Evolutionary conservation across 2,797 vertebrate genomes (phyloP), one percentile per base, ranked within the genome.

Genomic region (Liparis tanakae): DNA sequence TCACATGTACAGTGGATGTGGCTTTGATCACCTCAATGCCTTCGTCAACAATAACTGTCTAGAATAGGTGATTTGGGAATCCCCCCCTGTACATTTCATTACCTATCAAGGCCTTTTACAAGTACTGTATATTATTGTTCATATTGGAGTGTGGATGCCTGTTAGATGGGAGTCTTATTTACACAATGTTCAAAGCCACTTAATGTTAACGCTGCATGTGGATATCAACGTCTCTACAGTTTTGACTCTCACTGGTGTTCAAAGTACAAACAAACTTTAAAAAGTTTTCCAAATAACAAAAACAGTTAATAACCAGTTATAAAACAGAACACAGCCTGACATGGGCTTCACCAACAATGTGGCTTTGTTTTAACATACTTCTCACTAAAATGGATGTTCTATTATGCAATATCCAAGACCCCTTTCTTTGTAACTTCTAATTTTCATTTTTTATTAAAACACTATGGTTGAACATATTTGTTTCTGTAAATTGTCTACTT

Each of bases 1-100:
- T 90, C 83, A 89, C 84, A 72, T 88, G 81, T 87, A 85, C 85
- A 89, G 85, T 79, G 75, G 80, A 88, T 80, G 87, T 91, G 91
- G 89, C 89, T 93, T 91, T 90, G 90, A 90, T 91, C 91, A 92
- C 93, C 92, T 94, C 93, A 92, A 94, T 94, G 93, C 93, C 93
- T 94, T 93, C 86, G 85, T 82, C 81, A 61, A 75, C 67, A 74
- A 83, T 73, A 82, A 78, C 66, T 57, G 70, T 88, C 62, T 70
- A 83, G 39, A 85, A 84, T 65, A 78, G 74, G 73, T 86, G 74
- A 83, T 79, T 88, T 83, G 76, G 59, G 74, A 88, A 79, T 55
- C 25, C 57, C 72, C 57, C 83, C 76, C 62, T 68, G 67, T 56
- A 83, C 83, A 86, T 88, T 88, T 90, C 78, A 87, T 86, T 76